A percentile compares a stretch with the other conserved stretches of the same genome.
These are phyloP conservation scores for Drosophila fuyamai DNA, from an alignment of 1,140 invertebrate genomes.

Conservation along the genomic window DNA sequence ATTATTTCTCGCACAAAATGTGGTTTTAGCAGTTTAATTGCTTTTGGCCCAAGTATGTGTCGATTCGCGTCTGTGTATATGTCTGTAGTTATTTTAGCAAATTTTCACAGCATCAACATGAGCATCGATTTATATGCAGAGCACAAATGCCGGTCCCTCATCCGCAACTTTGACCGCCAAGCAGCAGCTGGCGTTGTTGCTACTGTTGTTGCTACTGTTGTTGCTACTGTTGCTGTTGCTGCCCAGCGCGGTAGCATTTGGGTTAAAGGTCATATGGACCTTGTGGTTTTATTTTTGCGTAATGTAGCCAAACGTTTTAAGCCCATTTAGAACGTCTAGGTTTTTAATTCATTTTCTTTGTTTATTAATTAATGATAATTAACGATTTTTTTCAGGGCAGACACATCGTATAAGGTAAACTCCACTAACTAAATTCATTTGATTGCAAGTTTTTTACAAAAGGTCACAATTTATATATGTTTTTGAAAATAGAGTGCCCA, in stretches of 20 bases:
- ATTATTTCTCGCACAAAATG: slow-evolving; percentile 83
- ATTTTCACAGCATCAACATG: slow-evolving; percentile 81
- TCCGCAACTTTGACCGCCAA: slow-evolving; percentile 44
- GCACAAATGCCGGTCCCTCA: slow-evolving; percentile 45
- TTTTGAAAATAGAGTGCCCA: no score
- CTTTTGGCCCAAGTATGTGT: slow-evolving; percentile 71
- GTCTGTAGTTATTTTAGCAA: slow-evolving; percentile 80
- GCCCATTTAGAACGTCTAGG: no score
- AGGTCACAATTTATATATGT: no score
- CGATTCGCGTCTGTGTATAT: slow-evolving; percentile 35
- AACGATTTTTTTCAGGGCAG: no score
- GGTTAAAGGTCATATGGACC: neutral
- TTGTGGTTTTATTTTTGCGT: neutral
- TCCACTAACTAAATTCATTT: no score
- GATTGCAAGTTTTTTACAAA: no score
- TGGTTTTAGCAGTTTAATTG: slow-evolving; percentile 84
- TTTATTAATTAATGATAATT: no score
- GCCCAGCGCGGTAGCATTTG: neutral
- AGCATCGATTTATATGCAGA: slow-evolving; percentile 82
- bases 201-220: slow-evolving; percentile 8
- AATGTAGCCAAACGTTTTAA: no score
- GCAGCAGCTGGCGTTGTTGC: slow-evolving; percentile 36
- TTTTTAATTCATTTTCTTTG: no score
- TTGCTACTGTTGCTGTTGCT: neutral
- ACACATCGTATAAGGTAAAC: no score